Conservation (phyloP, 1,140 invertebrate genomes). For the Tetramorium alpestre region DNA sequence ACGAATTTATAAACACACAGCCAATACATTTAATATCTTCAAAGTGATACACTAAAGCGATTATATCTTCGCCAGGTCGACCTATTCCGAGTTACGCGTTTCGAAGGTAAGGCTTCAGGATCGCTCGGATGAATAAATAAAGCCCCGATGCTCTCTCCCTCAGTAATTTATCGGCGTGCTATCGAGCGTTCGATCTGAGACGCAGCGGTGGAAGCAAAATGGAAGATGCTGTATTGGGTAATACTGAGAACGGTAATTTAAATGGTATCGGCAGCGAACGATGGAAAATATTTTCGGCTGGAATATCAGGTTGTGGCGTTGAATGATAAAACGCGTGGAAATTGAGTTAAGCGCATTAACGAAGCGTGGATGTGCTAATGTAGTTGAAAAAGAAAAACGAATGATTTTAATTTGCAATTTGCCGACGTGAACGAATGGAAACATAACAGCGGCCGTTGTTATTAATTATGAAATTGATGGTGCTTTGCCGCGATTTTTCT, state of each 20-base stretch:
- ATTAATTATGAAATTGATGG: constrained; percentile 6
- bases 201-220: constrained; percentile 55
- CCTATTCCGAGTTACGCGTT: constrained; percentile 35
- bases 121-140: constrained; percentile 71
- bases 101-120: constrained; percentile 36
- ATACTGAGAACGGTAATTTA: constrained; percentile 54
- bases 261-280: constrained; percentile 28
- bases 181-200: constrained; percentile 59
- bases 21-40: constrained; percentile 76
- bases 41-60: constrained; percentile 75
- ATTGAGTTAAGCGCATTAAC: constrained; percentile 36
- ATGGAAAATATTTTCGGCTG: constrained; percentile 43
- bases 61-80: constrained; percentile 77
- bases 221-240: constrained; percentile 52
- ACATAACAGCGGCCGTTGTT: background rate
- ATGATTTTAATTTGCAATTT: constrained; percentile 29
- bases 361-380: background rate
- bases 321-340: constrained; percentile 21
- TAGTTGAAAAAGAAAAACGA: background rate
- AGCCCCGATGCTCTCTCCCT: constrained; percentile 54
- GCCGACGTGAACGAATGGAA: background rate
- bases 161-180: constrained; percentile 70
- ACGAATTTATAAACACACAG: constrained; percentile 12
- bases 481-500: constrained; percentile 3
- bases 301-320: constrained; percentile 18